phyloP scores from a whole-genome alignment of 2,888 invertebrate species.

The Horisme vitalbata region DNA sequence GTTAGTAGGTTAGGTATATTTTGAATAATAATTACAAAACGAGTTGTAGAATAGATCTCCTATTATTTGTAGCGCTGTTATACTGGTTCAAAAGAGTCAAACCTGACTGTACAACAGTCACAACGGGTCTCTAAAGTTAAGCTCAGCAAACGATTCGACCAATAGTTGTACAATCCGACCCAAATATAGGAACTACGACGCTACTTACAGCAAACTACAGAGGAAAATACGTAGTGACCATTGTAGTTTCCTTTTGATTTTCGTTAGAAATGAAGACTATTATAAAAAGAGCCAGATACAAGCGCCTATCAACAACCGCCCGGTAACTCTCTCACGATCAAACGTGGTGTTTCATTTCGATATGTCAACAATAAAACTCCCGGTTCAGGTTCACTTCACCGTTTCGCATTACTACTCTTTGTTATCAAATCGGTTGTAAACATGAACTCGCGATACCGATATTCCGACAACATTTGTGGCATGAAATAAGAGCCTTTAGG shows the following conservation, averaged over 20 bases:
- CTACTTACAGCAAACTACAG: no score
- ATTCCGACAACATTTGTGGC: conserved; percentile 16
- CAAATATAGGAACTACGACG: no score
- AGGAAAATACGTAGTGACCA: no score
- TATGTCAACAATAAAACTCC: conserved; percentile 46
- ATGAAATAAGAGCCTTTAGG: conserved; percentile 12
- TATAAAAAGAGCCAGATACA: conserved; percentile 2
- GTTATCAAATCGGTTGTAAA: conserved; percentile 43
- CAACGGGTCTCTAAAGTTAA: no score
- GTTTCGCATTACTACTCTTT: conserved; percentile 50
- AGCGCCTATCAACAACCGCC: conserved; percentile 17
- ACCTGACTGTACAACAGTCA: not conserved
- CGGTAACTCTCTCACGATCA: conserved; percentile 41
- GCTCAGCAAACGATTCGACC: no score
- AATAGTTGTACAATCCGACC: no score
- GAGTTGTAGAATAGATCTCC: no score
- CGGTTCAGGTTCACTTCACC: conserved; percentile 37
- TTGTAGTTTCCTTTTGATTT: no score
- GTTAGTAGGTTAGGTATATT: not conserved
- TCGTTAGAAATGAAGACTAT: not conserved
- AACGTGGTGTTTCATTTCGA: conserved; percentile 39
- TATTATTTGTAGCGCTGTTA: no score
- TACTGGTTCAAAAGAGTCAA: no score
- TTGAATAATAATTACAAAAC: not conserved
- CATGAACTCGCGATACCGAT: conserved; percentile 29